These are phyloP conservation scores for Leptopilina clavipes DNA, from an alignment of 1,140 invertebrate genomes.

Conservation along the genomic window DNA sequence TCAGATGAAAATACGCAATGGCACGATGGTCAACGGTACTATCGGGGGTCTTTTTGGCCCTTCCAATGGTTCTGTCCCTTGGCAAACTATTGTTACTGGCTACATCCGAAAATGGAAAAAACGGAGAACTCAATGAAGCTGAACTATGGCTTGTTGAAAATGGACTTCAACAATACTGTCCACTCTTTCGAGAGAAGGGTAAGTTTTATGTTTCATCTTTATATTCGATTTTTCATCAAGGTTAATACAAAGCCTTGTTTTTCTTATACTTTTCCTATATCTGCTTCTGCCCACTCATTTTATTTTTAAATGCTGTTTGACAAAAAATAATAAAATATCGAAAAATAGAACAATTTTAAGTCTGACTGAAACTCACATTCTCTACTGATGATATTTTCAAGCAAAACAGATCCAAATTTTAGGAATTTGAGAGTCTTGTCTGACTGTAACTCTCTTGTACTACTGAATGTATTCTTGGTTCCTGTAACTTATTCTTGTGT, in stretches of 20 bases:
- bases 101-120: slow-evolving; percentile 63
- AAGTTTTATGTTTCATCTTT: slow-evolving; percentile 56
- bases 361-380: neutral
- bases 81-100: slow-evolving; percentile 72
- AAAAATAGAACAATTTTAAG: too few relatives aligned
- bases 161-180: slow-evolving; percentile 80
- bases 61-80: slow-evolving; percentile 71
- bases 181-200: slow-evolving; percentile 83
- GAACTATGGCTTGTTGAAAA: slow-evolving; percentile 84
- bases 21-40: slow-evolving; percentile 73
- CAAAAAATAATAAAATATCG: too few relatives aligned
- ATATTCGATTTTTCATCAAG: too few relatives aligned
- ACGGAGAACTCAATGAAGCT: slow-evolving; percentile 77
- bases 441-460: too few relatives aligned
- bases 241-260: too few relatives aligned
- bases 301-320: too few relatives aligned
- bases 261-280: too few relatives aligned
- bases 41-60: slow-evolving; percentile 71
- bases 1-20: slow-evolving; percentile 69
- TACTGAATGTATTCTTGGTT: too few relatives aligned
- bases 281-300: too few relatives aligned
- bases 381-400: neutral
- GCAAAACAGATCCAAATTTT: too few relatives aligned
- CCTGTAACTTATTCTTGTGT: too few relatives aligned
- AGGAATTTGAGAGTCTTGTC: too few relatives aligned